Percentiles rank a stretch among this genome's conserved stretches.
Evolutionary conservation across 1,140 invertebrate genomes (phyloP).

Genomic region (Drosophila bipectinata): DNA sequence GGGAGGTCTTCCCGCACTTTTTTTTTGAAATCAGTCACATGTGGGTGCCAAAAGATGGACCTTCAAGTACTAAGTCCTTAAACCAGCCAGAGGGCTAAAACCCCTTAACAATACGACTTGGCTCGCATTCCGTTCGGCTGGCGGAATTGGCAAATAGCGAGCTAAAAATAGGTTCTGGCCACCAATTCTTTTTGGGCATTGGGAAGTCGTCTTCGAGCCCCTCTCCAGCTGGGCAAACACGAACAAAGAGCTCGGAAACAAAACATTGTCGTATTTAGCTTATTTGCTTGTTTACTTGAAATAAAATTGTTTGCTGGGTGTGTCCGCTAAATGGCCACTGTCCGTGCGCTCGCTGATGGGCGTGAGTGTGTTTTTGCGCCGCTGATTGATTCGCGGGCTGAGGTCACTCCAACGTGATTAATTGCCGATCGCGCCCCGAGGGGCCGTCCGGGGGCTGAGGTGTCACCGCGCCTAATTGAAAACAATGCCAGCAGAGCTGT

Average conservation of each 20-base stretch:
- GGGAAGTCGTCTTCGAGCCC: constrained; percentile 6
- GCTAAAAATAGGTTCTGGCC: constrained; percentile 15
- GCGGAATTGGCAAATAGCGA: constrained; percentile 20
- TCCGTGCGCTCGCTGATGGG: constrained; percentile 47
- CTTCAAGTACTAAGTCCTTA: too few species aligned
- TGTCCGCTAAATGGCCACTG: constrained; percentile 77
- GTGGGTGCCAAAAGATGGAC: too few species aligned
- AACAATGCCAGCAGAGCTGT: constrained; percentile 31
- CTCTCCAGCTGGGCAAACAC: constrained; percentile 27
- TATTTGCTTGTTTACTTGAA: constrained; percentile 74
- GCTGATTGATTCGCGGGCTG: constrained; percentile 76
- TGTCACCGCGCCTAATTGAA: constrained; percentile 44
- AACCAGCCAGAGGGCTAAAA: too few species aligned
- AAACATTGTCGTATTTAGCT: constrained; percentile 66
- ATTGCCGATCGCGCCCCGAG: constrained; percentile 46
- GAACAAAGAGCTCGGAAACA: constrained; percentile 38
- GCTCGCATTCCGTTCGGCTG: too few species aligned
- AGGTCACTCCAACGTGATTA: constrained; percentile 78
- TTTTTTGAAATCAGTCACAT: too few species aligned
- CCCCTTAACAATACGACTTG: too few species aligned
- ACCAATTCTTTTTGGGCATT: constrained; percentile 27
- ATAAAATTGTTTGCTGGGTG: constrained; percentile 79
- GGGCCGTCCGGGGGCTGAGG: constrained; percentile 16
- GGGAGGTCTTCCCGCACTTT: constrained; percentile 57
- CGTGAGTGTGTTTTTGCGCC: constrained; percentile 31